phyloP scores from a whole-genome alignment of 2,888 invertebrate genomes.

The Drosophila cognata region DNA sequence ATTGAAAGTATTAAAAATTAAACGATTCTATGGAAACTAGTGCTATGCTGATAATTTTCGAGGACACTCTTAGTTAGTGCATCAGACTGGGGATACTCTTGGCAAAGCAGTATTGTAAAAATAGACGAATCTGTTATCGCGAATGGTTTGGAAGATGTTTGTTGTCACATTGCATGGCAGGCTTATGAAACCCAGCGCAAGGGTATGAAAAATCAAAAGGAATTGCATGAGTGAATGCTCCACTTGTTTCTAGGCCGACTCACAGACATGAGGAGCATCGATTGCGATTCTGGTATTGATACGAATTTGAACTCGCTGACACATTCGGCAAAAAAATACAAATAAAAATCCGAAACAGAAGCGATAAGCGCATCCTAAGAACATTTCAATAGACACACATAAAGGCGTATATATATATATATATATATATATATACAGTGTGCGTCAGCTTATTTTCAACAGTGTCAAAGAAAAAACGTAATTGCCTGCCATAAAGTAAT shows the following conservation, averaged over 20 bases:
- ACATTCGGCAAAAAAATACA: slow-evolving; percentile 23
- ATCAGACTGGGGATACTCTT: background rate
- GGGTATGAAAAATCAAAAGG: background rate
- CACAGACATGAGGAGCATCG: slow-evolving; percentile 19
- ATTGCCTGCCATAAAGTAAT: too few relatives aligned
- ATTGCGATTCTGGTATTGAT: slow-evolving; percentile 50
- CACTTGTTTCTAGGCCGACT: slow-evolving; percentile 43
- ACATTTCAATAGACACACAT: slow-evolving; percentile 7
- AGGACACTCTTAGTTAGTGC: background rate
- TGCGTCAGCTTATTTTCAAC: too few relatives aligned
- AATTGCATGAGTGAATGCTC: slow-evolving; percentile 17
- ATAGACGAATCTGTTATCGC: background rate
- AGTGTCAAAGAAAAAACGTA: too few relatives aligned
- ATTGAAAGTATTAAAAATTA: background rate
- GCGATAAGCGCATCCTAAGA: slow-evolving; percentile 49
- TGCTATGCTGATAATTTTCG: background rate
- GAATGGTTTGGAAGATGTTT: background rate
- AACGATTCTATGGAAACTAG: background rate
- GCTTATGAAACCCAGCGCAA: background rate
- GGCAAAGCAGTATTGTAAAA: background rate
- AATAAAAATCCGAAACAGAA: slow-evolving; percentile 20
- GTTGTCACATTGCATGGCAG: too few relatives aligned
- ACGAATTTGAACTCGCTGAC: slow-evolving; percentile 72
- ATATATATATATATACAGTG: slow-evolving; percentile 2
- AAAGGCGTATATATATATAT: slow-evolving; percentile 6